Evolutionary conservation across 1,140 invertebrate species (phyloP).

Genomic region (Rhyzopertha dominica): DNA sequence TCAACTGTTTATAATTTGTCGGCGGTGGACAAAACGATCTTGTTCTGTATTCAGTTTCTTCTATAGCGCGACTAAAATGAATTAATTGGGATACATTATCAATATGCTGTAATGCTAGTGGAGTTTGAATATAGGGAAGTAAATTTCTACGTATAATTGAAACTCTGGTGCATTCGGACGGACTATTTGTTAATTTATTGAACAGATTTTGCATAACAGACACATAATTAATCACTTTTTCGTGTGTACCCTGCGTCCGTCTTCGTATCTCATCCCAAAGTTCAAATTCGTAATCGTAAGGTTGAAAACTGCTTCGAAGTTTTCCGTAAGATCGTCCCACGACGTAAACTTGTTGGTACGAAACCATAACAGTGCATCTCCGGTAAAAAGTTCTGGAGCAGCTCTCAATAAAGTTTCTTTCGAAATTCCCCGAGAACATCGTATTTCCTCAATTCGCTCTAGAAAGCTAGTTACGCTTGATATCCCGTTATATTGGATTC

Average conservation of each 20-base stretch:
- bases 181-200: too few species aligned
- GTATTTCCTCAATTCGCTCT: conserved; percentile 16
- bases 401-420: conserved; percentile 11
- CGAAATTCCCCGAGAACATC: conserved; percentile 7
- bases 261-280: conserved; percentile 14
- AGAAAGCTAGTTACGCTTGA: conserved; percentile 13
- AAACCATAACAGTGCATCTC: conserved; percentile 12
- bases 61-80: too few species aligned
- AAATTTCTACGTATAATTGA: too few species aligned
- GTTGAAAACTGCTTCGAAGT: conserved; percentile 2
- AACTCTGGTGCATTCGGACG: too few species aligned
- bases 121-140: too few species aligned
- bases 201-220: too few species aligned
- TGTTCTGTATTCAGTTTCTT: too few species aligned
- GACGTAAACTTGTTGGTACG: conserved; percentile 5
- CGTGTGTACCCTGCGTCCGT: conserved; percentile 11
- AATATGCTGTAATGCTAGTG: too few species aligned
- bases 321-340: conserved; percentile 9
- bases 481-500: conserved; percentile 1
- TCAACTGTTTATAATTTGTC: too few species aligned
- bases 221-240: too few species aligned
- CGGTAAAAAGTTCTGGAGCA: conserved; percentile 14
- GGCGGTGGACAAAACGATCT: too few species aligned
- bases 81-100: too few species aligned
- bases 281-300: conserved; percentile 11